Evolutionary conservation across 2,113 vertebrate genomes (phyloP).

Genomic region (Thryonomys swinderianus): DNA sequence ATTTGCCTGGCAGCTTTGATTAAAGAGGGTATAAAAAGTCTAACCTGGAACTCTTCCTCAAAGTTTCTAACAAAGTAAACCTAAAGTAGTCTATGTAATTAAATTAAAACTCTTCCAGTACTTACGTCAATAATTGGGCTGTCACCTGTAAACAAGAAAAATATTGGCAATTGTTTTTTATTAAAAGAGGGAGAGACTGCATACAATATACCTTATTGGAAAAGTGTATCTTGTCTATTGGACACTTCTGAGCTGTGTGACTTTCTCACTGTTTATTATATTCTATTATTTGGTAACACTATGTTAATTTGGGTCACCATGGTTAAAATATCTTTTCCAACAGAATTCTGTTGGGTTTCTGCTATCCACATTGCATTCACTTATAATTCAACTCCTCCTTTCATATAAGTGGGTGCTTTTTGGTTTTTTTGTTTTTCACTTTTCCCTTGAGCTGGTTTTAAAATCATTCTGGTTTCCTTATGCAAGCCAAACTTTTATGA

Average conservation of each 20-base stretch:
- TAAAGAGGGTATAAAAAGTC: not conserved
- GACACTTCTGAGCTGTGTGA: not conserved
- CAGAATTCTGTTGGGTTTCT: not conserved
- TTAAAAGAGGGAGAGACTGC: not conserved
- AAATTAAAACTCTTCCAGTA: not conserved
- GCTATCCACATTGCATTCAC: not conserved
- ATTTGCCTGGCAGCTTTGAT: not conserved
- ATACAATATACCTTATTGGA: not conserved
- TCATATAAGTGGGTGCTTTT: not conserved
- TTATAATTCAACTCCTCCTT: conserved; percentile 28
- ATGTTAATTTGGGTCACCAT: not conserved
- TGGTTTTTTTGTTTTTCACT: not conserved
- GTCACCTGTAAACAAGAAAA: not conserved
- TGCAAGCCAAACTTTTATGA: not conserved
- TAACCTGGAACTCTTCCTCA: not conserved
- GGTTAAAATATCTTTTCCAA: not conserved
- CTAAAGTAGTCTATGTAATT: not conserved
- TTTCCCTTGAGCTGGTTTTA: not conserved
- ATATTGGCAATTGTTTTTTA: not conserved
- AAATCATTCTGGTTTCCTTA: not conserved
- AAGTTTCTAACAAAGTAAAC: not conserved
- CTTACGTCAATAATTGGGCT: not conserved
- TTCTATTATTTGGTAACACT: not conserved
- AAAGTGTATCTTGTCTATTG: not conserved
- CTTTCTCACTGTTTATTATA: not conserved